Evolutionary conservation across 2,888 invertebrate genomes (phyloP).

Genomic region (Abrostola triplasia): DNA sequence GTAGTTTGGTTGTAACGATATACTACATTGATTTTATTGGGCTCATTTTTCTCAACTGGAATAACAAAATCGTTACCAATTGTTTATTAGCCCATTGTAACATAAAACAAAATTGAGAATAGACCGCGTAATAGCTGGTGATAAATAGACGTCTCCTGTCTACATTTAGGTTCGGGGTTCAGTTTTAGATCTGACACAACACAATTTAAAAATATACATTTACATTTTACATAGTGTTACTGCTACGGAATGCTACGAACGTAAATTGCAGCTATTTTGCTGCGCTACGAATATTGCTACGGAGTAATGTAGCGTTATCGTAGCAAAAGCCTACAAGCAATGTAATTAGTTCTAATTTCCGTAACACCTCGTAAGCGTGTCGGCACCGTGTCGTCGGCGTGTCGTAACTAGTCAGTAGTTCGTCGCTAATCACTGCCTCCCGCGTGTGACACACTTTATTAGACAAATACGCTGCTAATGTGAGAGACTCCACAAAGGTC

Average conservation of each 20-base stretch:
- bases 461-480: conserved; percentile 19
- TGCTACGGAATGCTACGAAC: conserved; percentile 36
- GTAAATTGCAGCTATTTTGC: background rate
- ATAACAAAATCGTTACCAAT: too few relatives aligned
- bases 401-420: conserved; percentile 5
- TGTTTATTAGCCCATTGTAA: too few relatives aligned
- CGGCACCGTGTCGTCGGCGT: background rate
- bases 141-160: too few relatives aligned
- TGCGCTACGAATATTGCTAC: conserved; percentile 30
- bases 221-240: background rate
- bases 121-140: too few relatives aligned
- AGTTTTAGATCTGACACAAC: background rate
- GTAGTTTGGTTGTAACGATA: background rate
- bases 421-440: background rate
- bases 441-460: background rate
- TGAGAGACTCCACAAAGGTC: background rate
- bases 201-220: background rate
- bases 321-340: conserved; percentile 12
- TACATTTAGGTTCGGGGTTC: too few relatives aligned
- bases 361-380: background rate
- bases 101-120: too few relatives aligned
- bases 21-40: background rate
- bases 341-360: background rate
- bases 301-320: conserved; percentile 1
- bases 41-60: background rate